phyloP scores from a whole-genome alignment of 2,113 vertebrate species.

The Callipepla squamata region DNA sequence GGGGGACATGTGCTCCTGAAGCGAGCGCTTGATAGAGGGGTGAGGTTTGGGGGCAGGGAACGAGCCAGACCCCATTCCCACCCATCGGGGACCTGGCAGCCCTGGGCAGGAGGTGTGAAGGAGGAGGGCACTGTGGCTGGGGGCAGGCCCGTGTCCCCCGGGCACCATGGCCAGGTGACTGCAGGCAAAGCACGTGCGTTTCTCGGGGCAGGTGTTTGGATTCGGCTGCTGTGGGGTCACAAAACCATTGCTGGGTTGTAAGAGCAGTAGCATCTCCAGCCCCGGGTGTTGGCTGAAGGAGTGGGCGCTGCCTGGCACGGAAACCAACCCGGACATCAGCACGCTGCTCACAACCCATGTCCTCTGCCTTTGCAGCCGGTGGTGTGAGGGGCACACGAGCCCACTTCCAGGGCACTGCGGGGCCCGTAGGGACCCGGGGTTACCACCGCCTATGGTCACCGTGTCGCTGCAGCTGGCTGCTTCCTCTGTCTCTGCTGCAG shows the following conservation, averaged over 20 bases:
- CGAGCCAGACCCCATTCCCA: neutral
- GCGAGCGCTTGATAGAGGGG: neutral
- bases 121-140: neutral
- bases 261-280: neutral
- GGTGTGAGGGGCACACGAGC: neutral
- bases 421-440: neutral
- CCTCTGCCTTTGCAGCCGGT: neutral
- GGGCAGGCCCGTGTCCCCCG: neutral
- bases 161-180: neutral
- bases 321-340: neutral
- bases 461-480: fast-evolving
- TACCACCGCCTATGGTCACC: neutral
- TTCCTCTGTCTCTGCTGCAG: neutral
- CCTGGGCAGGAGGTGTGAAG: neutral
- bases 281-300: neutral
- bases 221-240: neutral
- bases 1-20: neutral
- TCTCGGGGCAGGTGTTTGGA: neutral
- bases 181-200: neutral
- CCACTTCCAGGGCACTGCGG: neutral
- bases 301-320: neutral
- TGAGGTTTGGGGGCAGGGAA: neutral
- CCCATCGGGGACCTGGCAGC: neutral
- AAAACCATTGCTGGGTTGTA: neutral
- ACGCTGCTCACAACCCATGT: neutral